Base-by-base conservation (phyloP, 2,888 invertebrate species). In the Quadriops clusia region DNA sequence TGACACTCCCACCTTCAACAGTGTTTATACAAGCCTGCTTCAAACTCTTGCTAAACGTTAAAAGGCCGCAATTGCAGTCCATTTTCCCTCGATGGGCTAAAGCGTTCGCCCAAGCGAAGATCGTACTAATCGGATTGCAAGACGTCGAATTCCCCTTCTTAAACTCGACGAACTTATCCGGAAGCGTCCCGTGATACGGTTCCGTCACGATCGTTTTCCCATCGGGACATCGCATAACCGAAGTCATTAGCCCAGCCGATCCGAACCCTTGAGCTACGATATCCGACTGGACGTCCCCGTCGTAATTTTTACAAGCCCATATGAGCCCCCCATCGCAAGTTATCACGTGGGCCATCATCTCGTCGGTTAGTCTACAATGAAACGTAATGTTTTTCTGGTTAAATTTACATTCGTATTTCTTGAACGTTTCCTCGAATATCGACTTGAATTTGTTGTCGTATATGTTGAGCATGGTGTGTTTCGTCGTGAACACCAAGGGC, bases 301-400 rank as follows among this genome's bases (percentile, higher is more conserved):
- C 97, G 57, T 98, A 98, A 62, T 98, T 98, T 61, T 98, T 98
- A 63, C 97, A 98, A 5, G 97, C 94, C 97, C 97, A 98, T 1
- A 98, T 94, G 60, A 97, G 98, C 21, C 97, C 97, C 43, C 98
- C 98, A 49, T 93, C 90, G 0, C 90, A 87, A 61, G 97, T 97
- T 86, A 97, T 87, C 17, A 83, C 81, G 53, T 94, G 93, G 2
- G 97, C 97, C 8, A 97, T 95, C 97, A 97, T 97, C 53, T 98
- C 97, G 58, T 98, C 97, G 53, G 98, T 98, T 30, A 98, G 67
- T 37, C 97, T 76, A 61, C 98, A 97, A 60, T 98, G 97, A 56
- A 98, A 98, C 93, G 94, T 95, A 48, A 97, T 81, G 3, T 78
- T 78, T 38, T 76, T 75, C 1, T 77, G 80, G 58, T 95, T 94